Evolutionary conservation across 2,888 invertebrate species (phyloP).

Genomic region (Aplocera efformata): DNA sequence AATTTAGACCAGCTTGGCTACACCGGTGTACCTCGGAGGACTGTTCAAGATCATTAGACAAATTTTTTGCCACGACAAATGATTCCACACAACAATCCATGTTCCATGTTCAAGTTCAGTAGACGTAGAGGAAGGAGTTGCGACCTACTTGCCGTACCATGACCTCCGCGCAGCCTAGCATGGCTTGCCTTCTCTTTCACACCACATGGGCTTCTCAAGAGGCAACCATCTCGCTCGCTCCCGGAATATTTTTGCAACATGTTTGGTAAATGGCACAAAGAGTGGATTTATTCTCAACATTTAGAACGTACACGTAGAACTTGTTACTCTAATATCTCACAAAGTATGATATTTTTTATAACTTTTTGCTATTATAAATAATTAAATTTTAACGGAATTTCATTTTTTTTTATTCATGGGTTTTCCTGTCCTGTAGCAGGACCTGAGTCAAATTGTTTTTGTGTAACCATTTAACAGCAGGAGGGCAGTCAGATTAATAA

Average conservation of each 20-base stretch:
- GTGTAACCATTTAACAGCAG: too few relatives aligned
- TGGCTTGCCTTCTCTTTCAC: constrained; percentile 47
- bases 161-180: constrained; percentile 76
- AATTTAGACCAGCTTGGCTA: too few relatives aligned
- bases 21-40: too few relatives aligned
- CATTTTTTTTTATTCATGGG: too few relatives aligned
- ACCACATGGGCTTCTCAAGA: constrained; percentile 19
- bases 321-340: too few relatives aligned
- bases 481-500: too few relatives aligned
- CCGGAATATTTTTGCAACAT: constrained; percentile 77
- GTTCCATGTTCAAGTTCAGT: constrained; percentile 73
- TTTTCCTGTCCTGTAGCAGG: too few relatives aligned
- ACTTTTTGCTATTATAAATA: too few relatives aligned
- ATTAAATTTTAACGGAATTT: too few relatives aligned
- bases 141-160: constrained; percentile 79
- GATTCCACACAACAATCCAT: constrained; percentile 57
- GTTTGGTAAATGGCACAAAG: constrained; percentile 56
- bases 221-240: constrained; percentile 55
- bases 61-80: constrained; percentile 3
- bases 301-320: too few relatives aligned
- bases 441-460: too few relatives aligned
- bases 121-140: constrained; percentile 72
- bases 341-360: too few relatives aligned
- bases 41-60: neutral
- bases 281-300: constrained; percentile 26